Percentiles rank a stretch among this genome's conserved stretches.
phyloP scores from a whole-genome alignment of 2,113 vertebrate genomes.

The Tupaia tana region DNA sequence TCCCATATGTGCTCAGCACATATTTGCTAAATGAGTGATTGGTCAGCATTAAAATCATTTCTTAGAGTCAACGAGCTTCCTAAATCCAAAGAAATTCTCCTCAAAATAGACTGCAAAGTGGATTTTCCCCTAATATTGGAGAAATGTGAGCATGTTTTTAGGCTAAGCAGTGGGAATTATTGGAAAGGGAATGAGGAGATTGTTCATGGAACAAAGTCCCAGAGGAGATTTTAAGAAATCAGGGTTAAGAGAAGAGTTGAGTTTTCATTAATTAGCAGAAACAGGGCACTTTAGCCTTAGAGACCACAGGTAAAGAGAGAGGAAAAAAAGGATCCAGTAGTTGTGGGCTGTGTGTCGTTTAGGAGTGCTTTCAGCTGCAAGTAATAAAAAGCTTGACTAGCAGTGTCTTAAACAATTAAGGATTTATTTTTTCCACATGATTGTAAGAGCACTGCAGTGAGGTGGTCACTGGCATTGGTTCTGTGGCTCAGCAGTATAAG shows the following conservation, averaged over 20 bases:
- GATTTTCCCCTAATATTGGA: not conserved
- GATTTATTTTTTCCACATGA: not conserved
- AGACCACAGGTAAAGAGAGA: not conserved
- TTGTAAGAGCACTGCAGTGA: not conserved
- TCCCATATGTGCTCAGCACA: rapidly evolving
- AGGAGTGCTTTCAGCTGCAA: constrained; percentile 12
- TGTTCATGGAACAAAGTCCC: constrained; percentile 38
- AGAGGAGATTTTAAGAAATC: not conserved
- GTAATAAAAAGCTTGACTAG: not conserved
- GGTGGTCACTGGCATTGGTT: not conserved
- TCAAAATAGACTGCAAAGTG: not conserved
- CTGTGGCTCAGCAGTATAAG: not conserved
- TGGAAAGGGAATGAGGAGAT: not conserved
- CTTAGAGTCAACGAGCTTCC: not conserved
- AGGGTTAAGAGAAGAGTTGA: constrained; percentile 45
- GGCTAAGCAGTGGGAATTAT: not conserved
- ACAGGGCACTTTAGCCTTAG: not conserved
- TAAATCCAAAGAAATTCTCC: not conserved
- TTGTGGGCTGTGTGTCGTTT: not conserved
- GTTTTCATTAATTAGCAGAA: constrained; percentile 39
- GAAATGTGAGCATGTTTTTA: not conserved
- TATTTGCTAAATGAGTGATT: not conserved
- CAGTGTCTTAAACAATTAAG: not conserved
- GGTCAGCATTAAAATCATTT: not conserved
- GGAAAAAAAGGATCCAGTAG: not conserved